Conservation (phyloP, 2,888 invertebrate species). For the Aphodius granarius region DNA sequence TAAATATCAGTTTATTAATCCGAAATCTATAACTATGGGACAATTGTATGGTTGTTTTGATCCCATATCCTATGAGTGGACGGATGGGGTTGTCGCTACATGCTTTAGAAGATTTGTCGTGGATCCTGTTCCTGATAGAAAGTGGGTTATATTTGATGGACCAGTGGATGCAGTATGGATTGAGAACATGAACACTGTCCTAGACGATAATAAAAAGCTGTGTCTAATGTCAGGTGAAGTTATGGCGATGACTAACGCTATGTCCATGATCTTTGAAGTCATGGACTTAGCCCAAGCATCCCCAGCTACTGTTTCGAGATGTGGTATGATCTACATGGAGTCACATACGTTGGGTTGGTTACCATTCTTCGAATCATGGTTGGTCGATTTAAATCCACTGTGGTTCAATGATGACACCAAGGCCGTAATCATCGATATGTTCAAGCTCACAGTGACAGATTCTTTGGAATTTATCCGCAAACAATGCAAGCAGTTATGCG, state of each 20-base stretch:
- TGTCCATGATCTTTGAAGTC: slow-evolving; percentile 89
- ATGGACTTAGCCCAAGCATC: slow-evolving; percentile 84
- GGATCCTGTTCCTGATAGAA: slow-evolving; percentile 73
- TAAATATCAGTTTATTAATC: slow-evolving; percentile 81
- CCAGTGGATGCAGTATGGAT: slow-evolving; percentile 91
- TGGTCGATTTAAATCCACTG: slow-evolving; percentile 63
- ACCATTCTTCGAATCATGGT: slow-evolving; percentile 81
- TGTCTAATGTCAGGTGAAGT: slow-evolving; percentile 88
- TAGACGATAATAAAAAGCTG: slow-evolving; percentile 86
- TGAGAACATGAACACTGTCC: slow-evolving; percentile 86
- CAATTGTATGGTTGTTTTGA: slow-evolving; percentile 92
- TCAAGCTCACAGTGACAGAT: slow-evolving; percentile 82
- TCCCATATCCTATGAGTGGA: slow-evolving; percentile 86
- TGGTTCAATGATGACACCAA: slow-evolving; percentile 71
- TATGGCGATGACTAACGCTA: slow-evolving; percentile 76
- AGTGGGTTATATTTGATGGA: slow-evolving; percentile 93
- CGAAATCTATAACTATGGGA: slow-evolving; percentile 90
- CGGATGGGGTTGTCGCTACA: slow-evolving; percentile 81
- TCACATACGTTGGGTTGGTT: slow-evolving; percentile 80
- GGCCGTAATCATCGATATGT: slow-evolving; percentile 62
- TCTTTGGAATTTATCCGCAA: slow-evolving; percentile 72
- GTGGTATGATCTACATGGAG: slow-evolving; percentile 92
- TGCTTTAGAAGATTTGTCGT: slow-evolving; percentile 77
- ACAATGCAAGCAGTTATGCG: slow-evolving; percentile 65
- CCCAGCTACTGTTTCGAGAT: slow-evolving; percentile 83